phyloP scores from a whole-genome alignment of 2,797 vertebrate species.

The Sebastes jordani region DNA sequence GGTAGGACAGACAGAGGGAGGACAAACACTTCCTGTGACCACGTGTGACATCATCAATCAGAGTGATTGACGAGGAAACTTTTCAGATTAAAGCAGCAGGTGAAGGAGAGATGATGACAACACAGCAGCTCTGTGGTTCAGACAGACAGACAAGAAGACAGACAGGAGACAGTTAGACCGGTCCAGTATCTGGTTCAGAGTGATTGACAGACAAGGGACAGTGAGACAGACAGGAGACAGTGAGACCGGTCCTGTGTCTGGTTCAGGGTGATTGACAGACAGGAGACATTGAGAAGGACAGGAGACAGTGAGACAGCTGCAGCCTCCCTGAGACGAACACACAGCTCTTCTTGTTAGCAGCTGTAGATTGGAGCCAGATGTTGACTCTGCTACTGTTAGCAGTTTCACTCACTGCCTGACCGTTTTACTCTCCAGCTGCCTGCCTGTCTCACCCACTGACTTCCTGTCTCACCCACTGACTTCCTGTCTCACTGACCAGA shows the following conservation, averaged over 20 bases:
- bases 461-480: neutral
- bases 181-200: conserved; percentile 18
- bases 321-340: neutral
- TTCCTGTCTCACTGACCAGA: no score
- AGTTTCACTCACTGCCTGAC: conserved; percentile 45
- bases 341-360: conserved; percentile 63
- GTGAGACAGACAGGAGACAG: neutral
- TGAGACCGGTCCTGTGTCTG: neutral
- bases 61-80: no score
- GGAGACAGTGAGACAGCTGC: neutral
- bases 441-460: neutral
- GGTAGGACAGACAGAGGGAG: no score
- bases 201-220: conserved; percentile 46
- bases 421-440: conserved; percentile 30
- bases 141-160: neutral
- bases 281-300: conserved; percentile 38
- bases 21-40: no score
- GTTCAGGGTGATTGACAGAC: conserved; percentile 55
- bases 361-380: neutral
- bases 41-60: no score
- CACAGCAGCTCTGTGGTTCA: conserved; percentile 1
- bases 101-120: conserved; percentile 1
- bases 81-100: neutral
- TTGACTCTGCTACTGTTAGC: conserved; percentile 13
- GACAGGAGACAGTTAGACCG: no score